Conservation (phyloP, 2,797 vertebrate species). For the Brotula barbata region DNA sequence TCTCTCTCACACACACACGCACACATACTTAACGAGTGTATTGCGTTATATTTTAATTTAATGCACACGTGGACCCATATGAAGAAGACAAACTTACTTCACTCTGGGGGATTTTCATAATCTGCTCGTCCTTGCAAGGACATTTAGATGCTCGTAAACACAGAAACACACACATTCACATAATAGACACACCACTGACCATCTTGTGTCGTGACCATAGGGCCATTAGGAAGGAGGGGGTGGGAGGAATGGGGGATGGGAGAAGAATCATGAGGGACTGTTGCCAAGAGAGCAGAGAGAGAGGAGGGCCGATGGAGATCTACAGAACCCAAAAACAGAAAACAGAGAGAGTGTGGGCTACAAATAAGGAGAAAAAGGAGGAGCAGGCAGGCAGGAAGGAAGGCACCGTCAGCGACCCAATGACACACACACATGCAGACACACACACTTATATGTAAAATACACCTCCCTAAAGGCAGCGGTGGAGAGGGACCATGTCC, state of each 20-base stretch:
- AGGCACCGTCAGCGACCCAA: neutral
- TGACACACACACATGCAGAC: neutral
- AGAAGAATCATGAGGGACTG: conserved; percentile 26
- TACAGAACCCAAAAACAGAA: neutral
- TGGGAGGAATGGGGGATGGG: conserved; percentile 61
- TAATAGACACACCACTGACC: conserved; percentile 43
- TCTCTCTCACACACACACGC: neutral
- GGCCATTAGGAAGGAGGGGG: conserved; percentile 56
- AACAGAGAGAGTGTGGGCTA: neutral
- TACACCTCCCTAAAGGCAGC: conserved; percentile 38
- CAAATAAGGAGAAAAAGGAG: conserved; percentile 5
- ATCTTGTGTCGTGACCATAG: conserved; percentile 62
- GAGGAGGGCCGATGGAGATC: neutral
- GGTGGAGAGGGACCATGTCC: conserved; percentile 24
- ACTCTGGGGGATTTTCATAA: neutral
- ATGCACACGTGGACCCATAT: neutral
- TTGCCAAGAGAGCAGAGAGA: conserved; percentile 39
- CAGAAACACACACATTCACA: conserved; percentile 22
- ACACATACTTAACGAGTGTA: neutral
- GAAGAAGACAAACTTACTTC: neutral
- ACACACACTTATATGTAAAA: conserved; percentile 35
- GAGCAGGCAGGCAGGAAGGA: neutral
- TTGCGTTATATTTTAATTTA: neutral
- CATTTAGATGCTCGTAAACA: conserved; percentile 12
- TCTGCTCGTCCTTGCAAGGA: neutral